Evolutionary conservation across 2,888 invertebrate species (phyloP), one percentile per base, ranked within the genome.

Genomic region (Synergus itoensis): DNA sequence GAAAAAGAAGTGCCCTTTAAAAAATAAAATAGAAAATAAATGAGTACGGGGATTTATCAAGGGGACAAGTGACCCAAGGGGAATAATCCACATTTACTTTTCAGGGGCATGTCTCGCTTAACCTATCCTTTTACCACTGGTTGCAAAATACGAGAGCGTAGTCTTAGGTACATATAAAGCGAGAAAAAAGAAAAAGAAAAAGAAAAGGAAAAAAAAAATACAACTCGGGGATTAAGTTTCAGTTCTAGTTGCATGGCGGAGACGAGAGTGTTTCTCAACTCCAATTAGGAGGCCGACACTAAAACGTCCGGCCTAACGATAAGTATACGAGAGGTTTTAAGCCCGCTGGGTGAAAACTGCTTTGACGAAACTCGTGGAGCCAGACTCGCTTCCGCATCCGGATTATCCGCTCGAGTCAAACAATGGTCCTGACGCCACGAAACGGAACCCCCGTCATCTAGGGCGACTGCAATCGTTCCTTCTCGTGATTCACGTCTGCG

Each of bases 401-500:
- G 84, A 84, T 84, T 80, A 84, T 79, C 81, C 80, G 63, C 79
- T 60, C 43, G 63, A 76, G 75, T 64, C 76, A 78, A 81, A 82
- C 81, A 83, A 84, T 78, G 80, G 76, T 53, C 45, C n/a, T 73
- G 73, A 73, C 73, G 73, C 73, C 76, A 77, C 82, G 81, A 81
- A 78, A 81, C 80, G 67, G 63, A 62, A 65, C 28, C 45, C 43
- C 28, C 45, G 78, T 43, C 78, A 60, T 73, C 12, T 16, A 73
- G 73, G 36, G 73, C 48, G 48, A 73, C 77, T 63, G 79, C 79
- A 69, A 81, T 82, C 81, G 81, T 80, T 80, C 78, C 79, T 84
- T 77, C 77, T 81, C 80, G 81, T 81, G 82, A 84, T 82, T 81
- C 79, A 82, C 83, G 83, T 81, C 82, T 81, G 78, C 79, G 77